Evolutionary conservation across 2,888 invertebrate species (phyloP), one percentile per base, ranked within the genome.

Genomic region (Pollenia griseotomentosa): DNA sequence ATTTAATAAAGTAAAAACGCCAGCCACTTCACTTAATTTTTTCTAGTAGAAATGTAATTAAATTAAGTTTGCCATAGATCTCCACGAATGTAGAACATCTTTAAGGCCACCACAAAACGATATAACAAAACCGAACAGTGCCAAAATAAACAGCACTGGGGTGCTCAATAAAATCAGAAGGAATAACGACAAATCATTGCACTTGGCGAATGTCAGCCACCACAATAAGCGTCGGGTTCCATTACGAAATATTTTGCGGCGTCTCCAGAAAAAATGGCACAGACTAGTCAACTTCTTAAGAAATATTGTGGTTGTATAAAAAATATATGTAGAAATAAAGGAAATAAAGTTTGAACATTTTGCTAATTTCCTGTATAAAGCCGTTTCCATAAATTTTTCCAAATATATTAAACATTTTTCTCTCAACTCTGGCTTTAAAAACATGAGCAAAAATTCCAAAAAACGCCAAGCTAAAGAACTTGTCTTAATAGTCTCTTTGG

Each of bases 151-250:
- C 0, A 92, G 71, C 86, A 90, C 84, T 0, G 92, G 92, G 14
- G 89, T 75, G 7, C 86, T 44, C 6, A 90, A 23, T 51, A 90
- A 14, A 5, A 92, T 85, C 48, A 88, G 70, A 11, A 89, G 44
- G 9, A 90, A 92, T 42, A 92, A 70, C 0, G 89, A 0, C 0
- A 87, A 63, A 75, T 92, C 92, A 33, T 89, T 87, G 9, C 89
- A 89, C 80, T 91, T 91, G 57, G 90, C 89, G 81, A 91, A 88
- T 48, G 91, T 91, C 86, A 92, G 78, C 75, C 90, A 89, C 92
- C 92, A 92, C 19, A 92, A 88, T 14, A 92, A 5, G 9, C 90
- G 85, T 6, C 92, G 90, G 23, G 88, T 59, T 4, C 87, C 19
- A 74, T 82, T 85, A 48, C 91, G 90, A 81, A 91, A 59, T 65